Evolutionary conservation across 2,113 vertebrate species (phyloP).

Genomic region (Sakesphorus luctuosus): DNA sequence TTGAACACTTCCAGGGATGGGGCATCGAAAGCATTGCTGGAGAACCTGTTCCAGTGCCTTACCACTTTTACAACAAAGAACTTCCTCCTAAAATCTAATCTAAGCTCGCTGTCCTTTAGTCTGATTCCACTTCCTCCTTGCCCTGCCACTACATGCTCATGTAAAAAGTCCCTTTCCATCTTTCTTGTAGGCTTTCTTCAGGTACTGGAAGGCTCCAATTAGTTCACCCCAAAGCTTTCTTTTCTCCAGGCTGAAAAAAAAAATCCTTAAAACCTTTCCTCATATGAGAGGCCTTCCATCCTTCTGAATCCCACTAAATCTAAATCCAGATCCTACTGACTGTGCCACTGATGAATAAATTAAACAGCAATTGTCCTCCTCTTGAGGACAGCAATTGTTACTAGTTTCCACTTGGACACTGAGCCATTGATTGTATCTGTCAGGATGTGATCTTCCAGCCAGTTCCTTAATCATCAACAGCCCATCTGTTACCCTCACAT

Average conservation of each 20-base stretch:
- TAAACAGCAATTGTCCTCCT: neutral
- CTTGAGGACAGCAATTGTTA: neutral
- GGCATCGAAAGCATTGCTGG: neutral
- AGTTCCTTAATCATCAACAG: neutral
- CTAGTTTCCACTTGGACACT: neutral
- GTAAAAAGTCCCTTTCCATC: neutral
- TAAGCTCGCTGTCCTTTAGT: neutral
- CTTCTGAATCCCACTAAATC: neutral
- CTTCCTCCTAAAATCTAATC: neutral
- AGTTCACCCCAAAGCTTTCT: neutral
- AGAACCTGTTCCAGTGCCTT: neutral
- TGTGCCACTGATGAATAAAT: neutral
- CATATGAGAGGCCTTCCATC: no score
- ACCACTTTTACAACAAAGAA: neutral
- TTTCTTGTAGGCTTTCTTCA: neutral
- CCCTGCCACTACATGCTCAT: no score
- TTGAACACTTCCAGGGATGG: neutral
- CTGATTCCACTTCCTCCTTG: neutral
- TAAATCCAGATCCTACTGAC: neutral
- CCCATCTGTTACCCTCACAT: neutral
- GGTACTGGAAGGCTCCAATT: neutral
- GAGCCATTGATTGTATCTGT: neutral
- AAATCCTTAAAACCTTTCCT: neutral
- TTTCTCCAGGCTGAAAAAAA: neutral
- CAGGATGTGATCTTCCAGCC: fast-evolving